Base-by-base conservation (phyloP, 92 coral and sea anemone species). In the Porites rus region DNA sequence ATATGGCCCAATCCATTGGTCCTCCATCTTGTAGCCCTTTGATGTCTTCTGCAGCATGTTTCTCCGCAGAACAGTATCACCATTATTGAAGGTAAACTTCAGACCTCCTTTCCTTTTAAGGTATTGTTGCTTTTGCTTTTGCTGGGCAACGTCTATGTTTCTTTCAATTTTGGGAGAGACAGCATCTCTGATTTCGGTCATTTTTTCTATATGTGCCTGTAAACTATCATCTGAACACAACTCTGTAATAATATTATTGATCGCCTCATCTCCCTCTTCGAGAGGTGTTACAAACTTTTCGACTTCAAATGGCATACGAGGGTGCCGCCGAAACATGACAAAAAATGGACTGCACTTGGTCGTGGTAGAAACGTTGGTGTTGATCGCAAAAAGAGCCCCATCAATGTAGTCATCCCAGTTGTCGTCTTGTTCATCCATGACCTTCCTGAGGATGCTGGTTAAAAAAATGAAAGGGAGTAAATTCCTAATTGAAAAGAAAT, bases 331-430 rank as follows among this genome's bases (percentile, higher is more conserved):
- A 71, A 69, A 83, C 92, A 87, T 89, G 5, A 89, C 3, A 38
- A 59, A 94, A 25, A 89, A 92, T 6, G 95, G 94, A 61, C 89
- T 92, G 87, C 63, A 94, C n/a, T 86, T 88, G 1, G 95, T 92
- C 5, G 93, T 92, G 10, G 86, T 89, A 12, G 91, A 85, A 16
- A 38, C 63, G 70, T 88, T 91, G 8, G 92, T 86, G 77, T 92
- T 94, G 1, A 94, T 80, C 16, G 94, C 80, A 72, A 88, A 92
- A 6, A 92, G 54, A 54, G 95, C 89, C 9, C 93, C 88, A 74
- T 89, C 92, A 7, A 81, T 22, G 91, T 94, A 89, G 12, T 89
- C 90, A 31, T 94, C 95, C 92, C 95, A 92, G n/a, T 76, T 63
- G 1, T 75, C 88, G 0, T 74, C 71, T 20, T 87, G 62, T 18